Evolutionary conservation across 2,888 invertebrate species (phyloP), one percentile per base, ranked within the genome.

Genomic region (Tryphoninae sp.): DNA sequence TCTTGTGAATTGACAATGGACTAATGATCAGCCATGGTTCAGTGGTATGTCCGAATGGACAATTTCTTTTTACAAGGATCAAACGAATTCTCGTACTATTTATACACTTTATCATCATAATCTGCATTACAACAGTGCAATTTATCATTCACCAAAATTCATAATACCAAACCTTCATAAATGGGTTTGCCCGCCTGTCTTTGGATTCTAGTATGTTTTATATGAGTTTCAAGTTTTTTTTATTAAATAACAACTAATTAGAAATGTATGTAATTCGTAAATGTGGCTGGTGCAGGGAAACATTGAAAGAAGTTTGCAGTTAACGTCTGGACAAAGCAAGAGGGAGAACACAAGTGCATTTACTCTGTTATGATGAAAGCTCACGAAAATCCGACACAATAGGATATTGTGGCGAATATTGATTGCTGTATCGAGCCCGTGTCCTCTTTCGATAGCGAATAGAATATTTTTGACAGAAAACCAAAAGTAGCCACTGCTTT

Each of bases 401-500:
- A 0, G 45, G 11, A 45, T 9, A 45, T 45, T 11, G 45, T 45
- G 45, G 45, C 13, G 13, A 45, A 45, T 45, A 13, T 3, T 7
- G 45, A 45, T 45, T 11, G 3, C 11, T 9, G 13, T 13, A 45
- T 45, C 9, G 13, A 13, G 9, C 45, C 23, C 23, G 26, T 9
- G 33, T 61, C 58, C 13, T 76, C 73, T 74, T 74, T 82, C 68
- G 72, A 80, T 78, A 85, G 85, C 86, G 84, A 69, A 87, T 86
- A 88, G 84, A 86, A 86, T 89, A 89, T 89, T 89, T 89, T 89
- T 87, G 86, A 88, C 86, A 87, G 77, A 87, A 86, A 82, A 81
- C 81, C 40, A 78, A 86, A 83, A 77, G 33, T 86, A 85, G 81
- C 83, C 74, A 78, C 83, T 80, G 85, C 86, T 88, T 89, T 84